Evolutionary conservation across 2,888 invertebrate species (phyloP).

Genomic region (Diogma glabrata): DNA sequence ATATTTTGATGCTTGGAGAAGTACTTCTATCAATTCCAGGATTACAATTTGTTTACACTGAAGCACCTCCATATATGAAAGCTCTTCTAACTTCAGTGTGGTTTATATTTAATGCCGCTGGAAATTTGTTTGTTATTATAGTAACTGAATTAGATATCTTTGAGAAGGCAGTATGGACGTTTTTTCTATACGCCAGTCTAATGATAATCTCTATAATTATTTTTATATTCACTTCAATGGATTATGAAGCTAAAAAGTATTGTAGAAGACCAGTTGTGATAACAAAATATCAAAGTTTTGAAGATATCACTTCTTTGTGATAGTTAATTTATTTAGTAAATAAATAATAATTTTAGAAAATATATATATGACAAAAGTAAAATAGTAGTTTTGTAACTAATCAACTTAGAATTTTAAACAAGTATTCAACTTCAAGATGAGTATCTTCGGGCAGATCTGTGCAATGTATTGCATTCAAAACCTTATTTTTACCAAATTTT

Average conservation of each 20-base stretch:
- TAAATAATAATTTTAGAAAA: too few species aligned
- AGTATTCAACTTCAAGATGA: slow-evolving; percentile 67
- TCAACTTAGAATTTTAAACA: slow-evolving; percentile 60
- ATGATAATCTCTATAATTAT: slow-evolving; percentile 31
- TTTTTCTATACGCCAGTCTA: slow-evolving; percentile 31
- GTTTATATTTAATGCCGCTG: slow-evolving; percentile 36
- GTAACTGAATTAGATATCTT: slow-evolving; percentile 29
- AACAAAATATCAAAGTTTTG: slow-evolving; percentile 1
- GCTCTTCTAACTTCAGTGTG: slow-evolving; percentile 35
- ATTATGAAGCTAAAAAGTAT: not conserved
- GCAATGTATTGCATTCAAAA: slow-evolving; percentile 84
- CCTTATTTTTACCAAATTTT: slow-evolving; percentile 67
- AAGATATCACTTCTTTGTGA: too few species aligned
- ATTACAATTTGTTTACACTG: slow-evolving; percentile 24
- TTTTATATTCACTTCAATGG: slow-evolving; percentile 21
- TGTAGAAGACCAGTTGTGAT: not conserved
- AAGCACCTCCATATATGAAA: slow-evolving; percentile 35
- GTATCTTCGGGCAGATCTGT: slow-evolving; percentile 88
- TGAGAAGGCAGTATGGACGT: slow-evolving; percentile 28
- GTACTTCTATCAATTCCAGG: slow-evolving; percentile 35
- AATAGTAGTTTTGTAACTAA: too few species aligned
- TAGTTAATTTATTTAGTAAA: too few species aligned
- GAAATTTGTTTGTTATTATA: slow-evolving; percentile 34
- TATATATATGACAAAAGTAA: too few species aligned
- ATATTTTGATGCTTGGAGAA: slow-evolving; percentile 34